A percentile compares a stretch with the other conserved stretches of the same genome.
These are phyloP conservation scores for Sprattus sprattus DNA, from an alignment of 2,113 vertebrate genomes.

Conservation along the genomic window DNA sequence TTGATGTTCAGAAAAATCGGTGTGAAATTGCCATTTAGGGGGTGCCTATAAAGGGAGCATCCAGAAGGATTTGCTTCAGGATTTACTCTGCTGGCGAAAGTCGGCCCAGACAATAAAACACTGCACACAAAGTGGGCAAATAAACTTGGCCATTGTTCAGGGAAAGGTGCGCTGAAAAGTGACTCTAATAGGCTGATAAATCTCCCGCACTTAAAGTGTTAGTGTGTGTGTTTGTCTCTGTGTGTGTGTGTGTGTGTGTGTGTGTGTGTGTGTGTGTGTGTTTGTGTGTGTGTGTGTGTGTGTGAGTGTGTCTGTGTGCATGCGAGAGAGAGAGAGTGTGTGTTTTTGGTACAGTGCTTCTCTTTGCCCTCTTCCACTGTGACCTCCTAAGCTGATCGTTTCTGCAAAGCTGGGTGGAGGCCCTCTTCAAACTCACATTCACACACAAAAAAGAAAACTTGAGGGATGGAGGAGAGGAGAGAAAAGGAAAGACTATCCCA, in stretches of 20 bases:
- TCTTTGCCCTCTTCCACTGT: conserved; percentile 7
- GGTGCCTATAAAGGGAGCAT: neutral
- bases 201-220: conserved; percentile 10
- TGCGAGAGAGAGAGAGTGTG: neutral
- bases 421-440: conserved; percentile 20
- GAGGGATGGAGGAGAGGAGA: neutral
- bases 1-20: conserved; percentile 12
- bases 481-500: conserved; percentile 10
- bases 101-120: neutral
- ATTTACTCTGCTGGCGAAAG: neutral
- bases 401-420: conserved; percentile 13
- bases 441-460: conserved; percentile 13
- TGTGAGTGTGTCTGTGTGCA: neutral
- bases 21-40: conserved; percentile 8
- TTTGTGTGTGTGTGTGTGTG: neutral
- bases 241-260: conserved; percentile 10
- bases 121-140: conserved; percentile 2
- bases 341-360: conserved; percentile 22
- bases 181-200: conserved; percentile 21
- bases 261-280: neutral
- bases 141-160: conserved; percentile 21
- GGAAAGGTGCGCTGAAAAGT: conserved; percentile 15
- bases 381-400: conserved; percentile 4
- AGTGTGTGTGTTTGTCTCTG: neutral
- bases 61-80: conserved; percentile 1